These are phyloP conservation scores for Pituophis catenifer DNA, from an alignment of 2,113 vertebrate genomes.

Conservation along the genomic window DNA sequence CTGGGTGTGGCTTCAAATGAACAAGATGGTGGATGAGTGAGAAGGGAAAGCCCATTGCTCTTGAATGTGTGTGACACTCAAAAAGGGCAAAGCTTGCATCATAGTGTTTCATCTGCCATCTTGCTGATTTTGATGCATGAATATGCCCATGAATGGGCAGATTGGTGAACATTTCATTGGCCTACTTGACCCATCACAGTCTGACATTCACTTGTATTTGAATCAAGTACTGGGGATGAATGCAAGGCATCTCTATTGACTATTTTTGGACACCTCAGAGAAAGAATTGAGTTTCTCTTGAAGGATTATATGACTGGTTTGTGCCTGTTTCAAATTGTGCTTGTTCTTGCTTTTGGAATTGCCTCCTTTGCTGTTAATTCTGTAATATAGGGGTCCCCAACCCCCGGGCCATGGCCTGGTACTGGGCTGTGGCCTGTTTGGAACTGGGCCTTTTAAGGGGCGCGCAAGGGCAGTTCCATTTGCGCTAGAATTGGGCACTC, in stretches of 20 bases:
- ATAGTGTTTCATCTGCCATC: background rate
- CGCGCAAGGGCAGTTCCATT: background rate
- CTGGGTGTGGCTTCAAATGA: background rate
- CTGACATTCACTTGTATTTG: background rate
- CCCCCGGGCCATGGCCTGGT: too few species aligned
- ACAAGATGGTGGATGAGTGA: background rate
- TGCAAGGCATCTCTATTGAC: background rate
- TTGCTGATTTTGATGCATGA: background rate
- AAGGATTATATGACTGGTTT: background rate
- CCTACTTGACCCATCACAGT: background rate
- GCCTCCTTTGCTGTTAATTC: background rate
- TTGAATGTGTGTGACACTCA: background rate
- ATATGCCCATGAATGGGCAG: background rate
- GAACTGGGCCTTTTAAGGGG: background rate
- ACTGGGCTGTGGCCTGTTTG: background rate
- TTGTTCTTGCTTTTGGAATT: background rate
- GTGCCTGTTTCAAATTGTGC: background rate
- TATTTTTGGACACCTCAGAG: background rate
- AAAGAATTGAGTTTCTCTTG: background rate
- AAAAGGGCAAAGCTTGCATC: background rate
- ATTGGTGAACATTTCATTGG: background rate
- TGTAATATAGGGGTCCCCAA: background rate
- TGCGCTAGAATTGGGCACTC: background rate
- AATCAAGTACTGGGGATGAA: too few species aligned
- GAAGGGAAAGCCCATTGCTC: background rate